Base-by-base conservation (phyloP, 2,113 vertebrate genomes). In the Salminus brasiliensis region DNA sequence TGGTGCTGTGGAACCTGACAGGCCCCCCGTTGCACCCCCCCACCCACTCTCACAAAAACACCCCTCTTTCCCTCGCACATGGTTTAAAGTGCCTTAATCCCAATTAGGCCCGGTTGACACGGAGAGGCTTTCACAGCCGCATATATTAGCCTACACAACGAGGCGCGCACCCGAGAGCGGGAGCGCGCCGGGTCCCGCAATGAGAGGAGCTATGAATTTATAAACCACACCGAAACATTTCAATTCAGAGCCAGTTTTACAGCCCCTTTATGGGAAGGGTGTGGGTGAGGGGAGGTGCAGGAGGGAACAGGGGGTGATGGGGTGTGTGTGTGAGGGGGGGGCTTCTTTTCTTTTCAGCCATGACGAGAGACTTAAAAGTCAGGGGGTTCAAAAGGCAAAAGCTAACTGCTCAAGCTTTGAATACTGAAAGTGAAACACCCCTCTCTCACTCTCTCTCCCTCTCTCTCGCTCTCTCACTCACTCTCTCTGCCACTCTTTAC, bases 21-120 rank as follows among this genome's bases (percentile, higher is more conserved):
- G 95, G 95, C 94, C 43, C 12, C 6, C 8, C 7, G n/a, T n/a
- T n/a, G n/a, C 12, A 11, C 2, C 39, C 39, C 1, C 39, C 1
- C 39, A 5, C 36, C 9, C 36, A n/a, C n/a, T 39, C 36, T 39
- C 36, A 5, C 36, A 4, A 9, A n/a, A 4, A 39, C 36, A 4
- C 36, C 36, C 36, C 36, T 4, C 36, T 13, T 11, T 11, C 43
- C 11, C 43, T n/a, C n/a, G n/a, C n/a, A 94, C 95, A 95, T 97
- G 96, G 94, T 95, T 95, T 94, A 93, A 49, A 96, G 96, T 98
- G 95, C 95, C 97, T 98, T 97, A 98, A 98, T 96, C 95, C 96
- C 97, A 98, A 99, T 99, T 98, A 99, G 97, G 96, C 95, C 95
- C 97, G 96, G 96, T 94, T 97, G 97, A 99, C 97, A 98, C 97